Base-by-base conservation (phyloP, 64 coral and sea anemone genomes). In the Stylophora pistillata region DNA sequence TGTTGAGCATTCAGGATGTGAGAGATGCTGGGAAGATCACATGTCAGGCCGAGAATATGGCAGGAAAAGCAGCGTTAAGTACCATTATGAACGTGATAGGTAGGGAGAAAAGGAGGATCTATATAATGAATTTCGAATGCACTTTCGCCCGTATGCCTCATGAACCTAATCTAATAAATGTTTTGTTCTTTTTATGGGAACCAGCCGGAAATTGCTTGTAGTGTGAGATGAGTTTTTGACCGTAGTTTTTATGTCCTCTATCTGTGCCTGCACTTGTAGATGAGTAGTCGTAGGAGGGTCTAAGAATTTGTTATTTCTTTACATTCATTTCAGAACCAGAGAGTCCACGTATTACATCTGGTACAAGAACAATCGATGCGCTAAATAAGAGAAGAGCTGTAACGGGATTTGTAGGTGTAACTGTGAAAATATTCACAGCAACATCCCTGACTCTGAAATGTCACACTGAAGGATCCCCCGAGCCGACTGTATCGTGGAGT, bases 1-100 rank as follows among this genome's bases (percentile, higher is more conserved):
- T 86, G 18, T 30, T 85, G 33, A 92, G 1, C 3, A 56, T 85
- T 53, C 61, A 29, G 26, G 59, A 34, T 53, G 16, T 64, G 26
- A 30, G 65, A 2, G 89, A 91, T 66, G 73, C 78, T 77, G 94
- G 89, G 10, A 56, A 71, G 32, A 81, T 89, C 73, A 78, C 78
- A 18, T 93, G 91, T 64, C 10, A 30, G 14, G 91, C 91, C 17
- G 27, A 81, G 9, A 93, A 88, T 88, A 32, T 88, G 16, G 91
- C 66, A 14, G 91, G 91, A 60, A 81, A 66, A 23, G 68, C 53
- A 15, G 89, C 63, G n/a, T 68, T 71, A 7, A 92, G 92, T 21
- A 89, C 89, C 15, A 76, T 86, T 13, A 86, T 98, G 16, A 59
- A 91, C 47, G 81, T 98, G 4, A 88, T 87, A 77, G 92, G 95